Evolutionary conservation across 53 echinoderm and acorn worm species (phyloP), one percentile per base, ranked within the genome.

Genomic region (Astropecten irregularis): DNA sequence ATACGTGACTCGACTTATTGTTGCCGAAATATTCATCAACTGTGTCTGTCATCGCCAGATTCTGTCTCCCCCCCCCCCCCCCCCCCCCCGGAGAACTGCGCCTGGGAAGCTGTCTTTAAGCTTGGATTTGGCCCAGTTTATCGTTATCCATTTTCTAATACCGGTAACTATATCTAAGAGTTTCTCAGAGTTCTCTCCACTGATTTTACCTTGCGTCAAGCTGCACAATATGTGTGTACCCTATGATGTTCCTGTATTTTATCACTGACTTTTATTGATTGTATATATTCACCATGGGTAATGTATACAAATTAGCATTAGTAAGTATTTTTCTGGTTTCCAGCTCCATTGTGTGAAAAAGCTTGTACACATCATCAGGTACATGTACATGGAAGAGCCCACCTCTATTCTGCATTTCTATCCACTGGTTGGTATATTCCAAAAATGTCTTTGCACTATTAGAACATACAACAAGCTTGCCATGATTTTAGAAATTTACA

Each of bases 401-500:
- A n/a, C n/a, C n/a, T n/a, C n/a, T n/a, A n/a, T n/a, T n/a, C n/a
- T n/a, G n/a, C n/a, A n/a, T n/a, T n/a, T n/a, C n/a, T n/a, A n/a
- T n/a, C n/a, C n/a, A n/a, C n/a, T n/a, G n/a, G n/a, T n/a, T n/a
- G n/a, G n/a, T n/a, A n/a, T n/a, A n/a, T n/a, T n/a, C n/a, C n/a
- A n/a, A n/a, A n/a, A n/a, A n/a, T n/a, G n/a, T 62, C 18, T 33
- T 33, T 14, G 63, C 63, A 8, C 34, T 62, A 16, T 62, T 15
- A 21, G 63, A 33, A 16, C n/a, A n/a, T n/a, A n/a, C 33, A 32
- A 35, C 33, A 62, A 35, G 18, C 33, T 62, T 15, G 63, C 63
- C 63, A 62, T 33, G 63, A 33, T 62, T 33, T 62, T 34, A 62
- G 35, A 62, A 62, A 62, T 62, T 62, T 62, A 16, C 63, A 62